Percentiles rank a stretch among this genome's conserved stretches.
Evolutionary conservation across 2,888 invertebrate species (phyloP).

Genomic region (Sminthurinus aureus): DNA sequence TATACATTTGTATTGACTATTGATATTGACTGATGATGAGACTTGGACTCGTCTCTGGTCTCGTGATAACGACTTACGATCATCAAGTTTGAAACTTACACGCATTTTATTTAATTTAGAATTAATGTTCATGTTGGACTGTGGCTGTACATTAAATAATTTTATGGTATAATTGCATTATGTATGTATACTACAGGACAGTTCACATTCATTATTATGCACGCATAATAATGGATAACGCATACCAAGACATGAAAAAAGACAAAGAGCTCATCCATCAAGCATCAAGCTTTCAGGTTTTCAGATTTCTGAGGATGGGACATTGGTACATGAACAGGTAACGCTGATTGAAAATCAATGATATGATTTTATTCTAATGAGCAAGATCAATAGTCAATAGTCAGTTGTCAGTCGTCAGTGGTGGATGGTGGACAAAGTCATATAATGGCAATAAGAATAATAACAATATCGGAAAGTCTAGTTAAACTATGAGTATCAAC

Average conservation of each 20-base stretch:
- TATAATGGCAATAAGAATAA: background rate
- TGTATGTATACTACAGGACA: background rate
- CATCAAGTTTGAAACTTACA: background rate
- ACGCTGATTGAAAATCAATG: conserved; percentile 29
- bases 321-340: no score
- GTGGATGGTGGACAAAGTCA: background rate
- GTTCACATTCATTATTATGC: background rate
- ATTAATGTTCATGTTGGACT: background rate
- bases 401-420: background rate
- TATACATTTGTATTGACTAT: no score
- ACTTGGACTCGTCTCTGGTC: no score
- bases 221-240: background rate
- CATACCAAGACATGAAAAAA: conserved; percentile 3
- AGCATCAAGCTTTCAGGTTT: conserved; percentile 36
- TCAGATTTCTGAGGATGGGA: background rate
- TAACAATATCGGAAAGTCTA: background rate
- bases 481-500: background rate
- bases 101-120: conserved; percentile 18
- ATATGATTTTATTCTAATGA: conserved; percentile 36
- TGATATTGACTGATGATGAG: no score
- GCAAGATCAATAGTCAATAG: background rate
- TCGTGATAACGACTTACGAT: no score
- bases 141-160: conserved; percentile 4
- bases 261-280: conserved; percentile 31
- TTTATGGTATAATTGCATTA: background rate